Evolutionary conservation across 2,113 vertebrate species (phyloP).

Genomic region (Eidolon helvum): DNA sequence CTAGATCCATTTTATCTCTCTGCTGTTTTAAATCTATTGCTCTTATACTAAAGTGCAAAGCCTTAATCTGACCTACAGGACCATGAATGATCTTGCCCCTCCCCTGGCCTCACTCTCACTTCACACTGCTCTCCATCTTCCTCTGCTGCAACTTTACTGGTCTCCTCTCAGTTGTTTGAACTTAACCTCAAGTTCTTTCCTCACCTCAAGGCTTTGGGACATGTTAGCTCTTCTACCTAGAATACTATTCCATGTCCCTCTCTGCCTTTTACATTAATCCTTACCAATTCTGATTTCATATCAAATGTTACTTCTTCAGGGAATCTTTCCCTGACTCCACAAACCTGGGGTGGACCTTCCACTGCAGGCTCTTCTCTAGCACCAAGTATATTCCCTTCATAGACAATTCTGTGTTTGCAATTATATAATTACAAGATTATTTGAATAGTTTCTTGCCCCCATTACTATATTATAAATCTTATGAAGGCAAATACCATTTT

Average conservation of each 20-base stretch:
- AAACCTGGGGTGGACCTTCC: background rate
- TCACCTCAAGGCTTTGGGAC: background rate
- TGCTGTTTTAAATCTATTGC: background rate
- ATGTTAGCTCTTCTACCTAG: background rate
- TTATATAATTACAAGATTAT: background rate
- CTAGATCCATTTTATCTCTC: background rate
- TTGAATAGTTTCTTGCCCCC: background rate
- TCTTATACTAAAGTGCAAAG: background rate
- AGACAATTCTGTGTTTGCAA: background rate
- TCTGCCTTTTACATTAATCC: background rate
- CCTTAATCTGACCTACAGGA: background rate
- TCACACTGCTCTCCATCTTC: background rate
- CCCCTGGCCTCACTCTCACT: background rate
- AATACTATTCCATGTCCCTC: background rate
- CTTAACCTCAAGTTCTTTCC: background rate
- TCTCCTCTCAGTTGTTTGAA: background rate
- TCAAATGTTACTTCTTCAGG: background rate
- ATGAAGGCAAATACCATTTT: background rate
- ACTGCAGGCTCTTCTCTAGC: background rate
- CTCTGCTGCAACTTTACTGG: background rate
- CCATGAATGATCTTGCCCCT: background rate
- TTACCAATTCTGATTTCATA: background rate
- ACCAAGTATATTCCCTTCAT: background rate
- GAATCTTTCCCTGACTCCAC: background rate
- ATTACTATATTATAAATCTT: background rate